Evolutionary conservation across 2,113 vertebrate species (phyloP).

Genomic region (Colinus virginianus): DNA sequence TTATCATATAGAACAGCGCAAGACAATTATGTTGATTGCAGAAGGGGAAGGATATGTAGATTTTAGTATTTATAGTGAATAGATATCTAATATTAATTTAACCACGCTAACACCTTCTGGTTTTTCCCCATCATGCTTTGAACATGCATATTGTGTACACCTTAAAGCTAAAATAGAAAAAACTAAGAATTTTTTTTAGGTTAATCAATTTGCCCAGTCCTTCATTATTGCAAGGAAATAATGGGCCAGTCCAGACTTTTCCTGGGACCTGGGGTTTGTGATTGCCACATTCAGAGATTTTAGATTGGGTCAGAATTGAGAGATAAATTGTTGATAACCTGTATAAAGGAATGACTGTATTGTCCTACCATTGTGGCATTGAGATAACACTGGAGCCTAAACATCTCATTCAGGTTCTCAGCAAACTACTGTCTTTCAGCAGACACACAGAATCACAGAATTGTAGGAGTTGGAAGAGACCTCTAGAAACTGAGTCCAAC

Average conservation of each 20-base stretch:
- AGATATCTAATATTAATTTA: neutral
- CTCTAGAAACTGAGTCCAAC: too few species aligned
- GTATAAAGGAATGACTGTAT: neutral
- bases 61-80: neutral
- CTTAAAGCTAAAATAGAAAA: neutral
- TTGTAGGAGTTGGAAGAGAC: too few species aligned
- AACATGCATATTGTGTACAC: neutral
- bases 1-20: neutral
- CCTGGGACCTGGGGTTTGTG: neutral
- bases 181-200: neutral
- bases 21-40: neutral
- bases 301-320: neutral
- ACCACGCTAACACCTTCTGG: neutral
- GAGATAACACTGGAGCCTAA: neutral
- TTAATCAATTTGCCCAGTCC: neutral
- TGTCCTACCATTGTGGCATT: neutral
- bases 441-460: neutral
- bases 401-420: neutral
- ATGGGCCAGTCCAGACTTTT: neutral
- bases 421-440: neutral
- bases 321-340: neutral
- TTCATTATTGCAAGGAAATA: neutral
- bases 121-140: neutral
- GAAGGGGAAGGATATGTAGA: neutral
- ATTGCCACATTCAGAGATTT: neutral